Evolutionary conservation across 2,797 vertebrate species (phyloP).

Genomic region (Tympanoctomys barrerae): DNA sequence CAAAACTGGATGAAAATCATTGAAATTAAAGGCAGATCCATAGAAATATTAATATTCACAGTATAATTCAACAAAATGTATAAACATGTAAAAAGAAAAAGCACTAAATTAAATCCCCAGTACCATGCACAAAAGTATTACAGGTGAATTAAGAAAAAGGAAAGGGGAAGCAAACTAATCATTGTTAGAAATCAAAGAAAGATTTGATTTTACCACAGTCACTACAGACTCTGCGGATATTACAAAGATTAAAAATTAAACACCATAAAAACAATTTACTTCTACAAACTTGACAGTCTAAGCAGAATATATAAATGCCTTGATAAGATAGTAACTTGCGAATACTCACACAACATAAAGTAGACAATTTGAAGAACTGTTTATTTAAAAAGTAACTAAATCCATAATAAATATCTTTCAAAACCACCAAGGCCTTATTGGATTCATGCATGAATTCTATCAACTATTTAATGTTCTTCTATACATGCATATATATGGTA

Average conservation of each 20-base stretch:
- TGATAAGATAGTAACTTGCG: background rate
- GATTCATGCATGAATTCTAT: background rate
- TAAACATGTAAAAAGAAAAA: background rate
- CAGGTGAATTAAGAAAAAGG: background rate
- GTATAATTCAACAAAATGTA: background rate
- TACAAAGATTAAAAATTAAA: background rate
- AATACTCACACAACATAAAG: background rate
- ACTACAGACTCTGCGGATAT: background rate
- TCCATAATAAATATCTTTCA: background rate
- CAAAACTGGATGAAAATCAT: background rate
- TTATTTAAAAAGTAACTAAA: background rate
- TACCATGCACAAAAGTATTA: background rate
- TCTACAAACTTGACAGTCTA: background rate
- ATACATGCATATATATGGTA: background rate
- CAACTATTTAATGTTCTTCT: background rate
- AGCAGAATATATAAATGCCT: background rate
- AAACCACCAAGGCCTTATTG: background rate
- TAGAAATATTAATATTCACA: background rate
- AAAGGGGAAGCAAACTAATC: background rate
- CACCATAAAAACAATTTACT: background rate
- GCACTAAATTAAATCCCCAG: background rate
- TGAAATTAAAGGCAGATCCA: background rate
- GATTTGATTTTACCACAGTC: background rate
- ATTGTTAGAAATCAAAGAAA: background rate
- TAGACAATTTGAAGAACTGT: background rate